Conservation (phyloP, 92 coral and sea anemone species). For the Heliopora coerulea region DNA sequence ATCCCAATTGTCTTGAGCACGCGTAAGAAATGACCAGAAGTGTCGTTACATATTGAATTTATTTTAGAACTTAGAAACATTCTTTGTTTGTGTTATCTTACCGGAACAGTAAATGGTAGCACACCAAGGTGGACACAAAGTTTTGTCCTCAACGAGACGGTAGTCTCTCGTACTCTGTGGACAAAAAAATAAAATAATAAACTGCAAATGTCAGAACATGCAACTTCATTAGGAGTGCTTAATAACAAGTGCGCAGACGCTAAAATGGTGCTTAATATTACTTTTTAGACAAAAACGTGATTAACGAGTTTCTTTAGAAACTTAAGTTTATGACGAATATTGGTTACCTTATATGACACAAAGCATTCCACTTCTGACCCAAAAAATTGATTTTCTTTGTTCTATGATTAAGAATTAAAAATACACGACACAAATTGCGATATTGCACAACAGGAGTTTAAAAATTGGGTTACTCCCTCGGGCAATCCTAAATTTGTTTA, state of each 20-base stretch:
- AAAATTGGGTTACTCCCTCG: no score
- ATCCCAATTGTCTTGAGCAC: no score
- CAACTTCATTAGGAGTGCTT: background rate
- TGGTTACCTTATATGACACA: conserved; percentile 79
- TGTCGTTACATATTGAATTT: no score
- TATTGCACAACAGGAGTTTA: no score
- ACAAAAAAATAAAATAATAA: background rate
- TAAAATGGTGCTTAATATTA: no score
- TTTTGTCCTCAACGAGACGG: conserved; percentile 88
- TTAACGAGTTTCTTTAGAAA: no score
- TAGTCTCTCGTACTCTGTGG: conserved; percentile 87
- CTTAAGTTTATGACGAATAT: background rate
- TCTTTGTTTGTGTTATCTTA: no score
- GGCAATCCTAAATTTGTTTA: no score
- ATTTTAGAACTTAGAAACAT: no score
- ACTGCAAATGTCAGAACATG: background rate
- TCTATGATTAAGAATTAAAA: conserved; percentile 43
- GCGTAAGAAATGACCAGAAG: no score
- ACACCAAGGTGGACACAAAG: conserved; percentile 97
- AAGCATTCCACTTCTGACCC: conserved; percentile 92
- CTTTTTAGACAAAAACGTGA: no score
- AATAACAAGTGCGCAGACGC: no score
- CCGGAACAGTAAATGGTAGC: conserved; percentile 81
- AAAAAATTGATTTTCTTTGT: conserved; percentile 86
- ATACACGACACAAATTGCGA: background rate